Evolutionary conservation across 2,797 vertebrate genomes (phyloP), one percentile per base, ranked within the genome.

Genomic region (Scarus forsteni): DNA sequence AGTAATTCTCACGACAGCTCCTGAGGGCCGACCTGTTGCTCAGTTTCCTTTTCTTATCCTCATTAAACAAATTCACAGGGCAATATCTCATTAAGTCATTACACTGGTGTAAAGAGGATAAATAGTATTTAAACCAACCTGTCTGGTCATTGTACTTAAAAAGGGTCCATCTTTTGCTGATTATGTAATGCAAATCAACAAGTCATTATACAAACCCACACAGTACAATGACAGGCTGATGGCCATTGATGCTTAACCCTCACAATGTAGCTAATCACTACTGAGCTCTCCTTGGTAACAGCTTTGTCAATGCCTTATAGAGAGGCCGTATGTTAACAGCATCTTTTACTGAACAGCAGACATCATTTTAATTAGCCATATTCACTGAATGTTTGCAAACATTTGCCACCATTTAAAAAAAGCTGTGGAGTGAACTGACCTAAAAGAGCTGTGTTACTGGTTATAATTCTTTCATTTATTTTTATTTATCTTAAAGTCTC

Each of bases 251-350:
- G 42, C 56, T 79, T 66, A 64, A 71, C 58, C 70, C n/a, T 69
- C 52, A 80, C 75, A 72, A 39, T 60, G 61, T 59, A 70, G 64
- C 80, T 83, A 84, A 85, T 81, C 64, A 64, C 61, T 61, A 13
- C 62, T 65, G 12, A 80, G 10, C 50, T 56, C 61, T 45, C 65
- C 57, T 68, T 50, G 43, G n/a, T 58, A 45, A 42, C 50, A 50
- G 74, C 55, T 81, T 71, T 67, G 44, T 85, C 78, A 72, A 27
- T 77, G 72, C 72, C 74, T 69, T 16, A 57, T 48, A 63, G 8
- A 40, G 50, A 65, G 46, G 38, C 9, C 5, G 7, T 5, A 0
- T 45, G n/a, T 27, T 27, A 27, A 27, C 27, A 27, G 27, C 27
- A 27, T 59, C 44, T 16, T 50, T 38, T 18, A 8, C 13, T 63